Evolutionary conservation across 2,888 invertebrate genomes (phyloP).

Genomic region (Coenonympha glycerion): DNA sequence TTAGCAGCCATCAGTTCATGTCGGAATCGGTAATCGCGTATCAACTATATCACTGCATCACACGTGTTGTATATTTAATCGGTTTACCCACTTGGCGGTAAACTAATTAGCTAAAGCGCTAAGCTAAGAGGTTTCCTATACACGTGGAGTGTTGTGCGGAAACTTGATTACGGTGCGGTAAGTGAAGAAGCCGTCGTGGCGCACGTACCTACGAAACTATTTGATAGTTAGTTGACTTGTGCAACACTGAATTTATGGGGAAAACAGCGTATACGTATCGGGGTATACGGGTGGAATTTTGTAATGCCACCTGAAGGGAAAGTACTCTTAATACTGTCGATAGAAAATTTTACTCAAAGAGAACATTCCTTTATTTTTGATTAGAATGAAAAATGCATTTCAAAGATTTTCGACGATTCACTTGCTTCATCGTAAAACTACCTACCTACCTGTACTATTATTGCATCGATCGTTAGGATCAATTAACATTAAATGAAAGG

Average conservation of each 20-base stretch:
- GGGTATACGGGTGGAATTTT: too few relatives aligned
- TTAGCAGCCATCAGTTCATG: slow-evolving; percentile 26
- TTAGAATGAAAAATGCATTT: too few relatives aligned
- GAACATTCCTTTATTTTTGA: too few relatives aligned
- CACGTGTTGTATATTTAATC: slow-evolving; percentile 55
- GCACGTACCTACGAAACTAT: slow-evolving; percentile 5
- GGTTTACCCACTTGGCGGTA: slow-evolving; percentile 50
- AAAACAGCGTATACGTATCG: too few relatives aligned
- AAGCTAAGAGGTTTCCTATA: slow-evolving; percentile 23
- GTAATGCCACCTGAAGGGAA: too few relatives aligned
- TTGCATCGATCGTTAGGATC: too few relatives aligned
- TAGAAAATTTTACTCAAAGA: too few relatives aligned
- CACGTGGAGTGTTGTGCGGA: slow-evolving; percentile 13
- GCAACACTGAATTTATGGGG: neutral
- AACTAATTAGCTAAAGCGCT: slow-evolving; percentile 48
- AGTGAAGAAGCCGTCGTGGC: slow-evolving; percentile 2
- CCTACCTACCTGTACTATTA: too few relatives aligned
- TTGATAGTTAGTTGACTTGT: slow-evolving; percentile 7
- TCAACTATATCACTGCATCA: slow-evolving; percentile 57
- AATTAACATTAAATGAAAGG: too few relatives aligned
- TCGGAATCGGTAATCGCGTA: slow-evolving; percentile 34
- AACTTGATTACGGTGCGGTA: slow-evolving; percentile 17
- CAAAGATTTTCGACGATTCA: too few relatives aligned
- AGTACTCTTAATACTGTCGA: too few relatives aligned
- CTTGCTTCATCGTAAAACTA: too few relatives aligned